These are phyloP conservation scores for Andrena flavipes DNA, from an alignment of 2,888 invertebrate genomes.

Conservation along the genomic window DNA sequence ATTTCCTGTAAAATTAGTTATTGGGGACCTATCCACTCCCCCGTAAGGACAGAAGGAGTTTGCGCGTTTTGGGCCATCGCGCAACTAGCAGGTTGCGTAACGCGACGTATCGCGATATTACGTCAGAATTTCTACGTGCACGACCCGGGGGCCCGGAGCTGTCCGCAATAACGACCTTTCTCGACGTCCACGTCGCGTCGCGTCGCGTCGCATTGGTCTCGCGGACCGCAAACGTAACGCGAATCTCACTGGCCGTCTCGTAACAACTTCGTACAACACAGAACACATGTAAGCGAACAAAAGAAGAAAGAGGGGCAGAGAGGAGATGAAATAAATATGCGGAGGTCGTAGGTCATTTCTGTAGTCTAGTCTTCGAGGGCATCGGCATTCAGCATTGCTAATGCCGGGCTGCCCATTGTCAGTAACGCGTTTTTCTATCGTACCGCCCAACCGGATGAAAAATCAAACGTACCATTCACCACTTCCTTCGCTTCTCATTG, in stretches of 20 bases:
- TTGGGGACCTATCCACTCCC: background rate
- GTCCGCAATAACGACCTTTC: slow-evolving; percentile 47
- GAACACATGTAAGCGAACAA: slow-evolving; percentile 1
- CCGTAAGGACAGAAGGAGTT: slow-evolving; percentile 29
- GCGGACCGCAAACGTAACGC: slow-evolving; percentile 33
- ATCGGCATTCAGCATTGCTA: slow-evolving; percentile 82
- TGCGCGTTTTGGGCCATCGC: slow-evolving; percentile 11
- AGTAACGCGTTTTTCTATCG: slow-evolving; percentile 64
- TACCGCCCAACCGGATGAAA: slow-evolving; percentile 32
- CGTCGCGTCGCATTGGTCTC: slow-evolving; percentile 22
- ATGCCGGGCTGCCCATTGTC: slow-evolving; percentile 62
- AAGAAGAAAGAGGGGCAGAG: slow-evolving; percentile 5
- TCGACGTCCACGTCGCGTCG: slow-evolving; percentile 34
- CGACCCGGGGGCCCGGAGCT: slow-evolving; percentile 29
- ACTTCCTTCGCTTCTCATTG: slow-evolving; percentile 1
- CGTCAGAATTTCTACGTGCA: slow-evolving; percentile 56
- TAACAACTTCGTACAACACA: background rate
- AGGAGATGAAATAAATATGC: slow-evolving; percentile 73
- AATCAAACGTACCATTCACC: slow-evolving; percentile 54
- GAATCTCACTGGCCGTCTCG: background rate
- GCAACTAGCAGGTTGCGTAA: slow-evolving; percentile 47
- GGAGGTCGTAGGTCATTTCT: slow-evolving; percentile 75
- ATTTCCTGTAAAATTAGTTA: too few species aligned
- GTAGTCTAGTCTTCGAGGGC: slow-evolving; percentile 62
- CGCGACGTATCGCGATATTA: slow-evolving; percentile 42